These are phyloP conservation scores for Tonatia bakeri DNA, from an alignment of 2,113 vertebrate genomes.

Conservation along the genomic window DNA sequence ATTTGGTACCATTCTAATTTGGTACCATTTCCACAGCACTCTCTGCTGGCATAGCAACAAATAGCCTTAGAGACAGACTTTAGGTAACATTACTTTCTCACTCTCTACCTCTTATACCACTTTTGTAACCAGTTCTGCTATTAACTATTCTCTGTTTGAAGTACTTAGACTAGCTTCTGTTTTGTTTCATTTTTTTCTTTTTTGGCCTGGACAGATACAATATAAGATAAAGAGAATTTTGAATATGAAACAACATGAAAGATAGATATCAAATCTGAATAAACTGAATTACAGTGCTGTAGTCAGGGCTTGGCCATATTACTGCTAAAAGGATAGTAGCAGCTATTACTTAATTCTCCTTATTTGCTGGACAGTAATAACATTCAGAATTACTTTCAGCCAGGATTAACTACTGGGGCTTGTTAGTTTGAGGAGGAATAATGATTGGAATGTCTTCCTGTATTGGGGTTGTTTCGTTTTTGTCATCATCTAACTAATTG, in stretches of 20 bases:
- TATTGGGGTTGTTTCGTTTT: not conserved
- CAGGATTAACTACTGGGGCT: not conserved
- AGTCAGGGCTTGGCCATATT: not conserved
- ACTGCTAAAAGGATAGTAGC: not conserved
- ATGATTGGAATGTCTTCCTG: not conserved
- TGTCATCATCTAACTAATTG: not conserved
- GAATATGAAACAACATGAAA: not conserved
- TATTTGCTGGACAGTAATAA: not conserved
- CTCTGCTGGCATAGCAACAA: not conserved
- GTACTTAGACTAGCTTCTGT: not conserved
- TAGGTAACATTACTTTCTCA: not conserved
- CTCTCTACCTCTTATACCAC: not conserved
- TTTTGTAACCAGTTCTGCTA: not conserved
- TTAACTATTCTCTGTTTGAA: not conserved
- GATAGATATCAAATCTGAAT: not conserved
- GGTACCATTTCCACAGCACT: not conserved
- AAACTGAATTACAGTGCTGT: not conserved
- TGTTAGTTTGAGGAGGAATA: not conserved
- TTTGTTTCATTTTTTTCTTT: not conserved
- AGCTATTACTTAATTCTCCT: not conserved
- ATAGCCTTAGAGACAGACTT: not conserved
- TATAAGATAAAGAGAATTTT: not conserved
- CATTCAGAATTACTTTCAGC: not conserved
- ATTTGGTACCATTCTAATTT: not conserved
- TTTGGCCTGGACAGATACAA: not conserved